Conservation (phyloP, 92 coral and sea anemone genomes). For the Zoanthus sansibaricus region DNA sequence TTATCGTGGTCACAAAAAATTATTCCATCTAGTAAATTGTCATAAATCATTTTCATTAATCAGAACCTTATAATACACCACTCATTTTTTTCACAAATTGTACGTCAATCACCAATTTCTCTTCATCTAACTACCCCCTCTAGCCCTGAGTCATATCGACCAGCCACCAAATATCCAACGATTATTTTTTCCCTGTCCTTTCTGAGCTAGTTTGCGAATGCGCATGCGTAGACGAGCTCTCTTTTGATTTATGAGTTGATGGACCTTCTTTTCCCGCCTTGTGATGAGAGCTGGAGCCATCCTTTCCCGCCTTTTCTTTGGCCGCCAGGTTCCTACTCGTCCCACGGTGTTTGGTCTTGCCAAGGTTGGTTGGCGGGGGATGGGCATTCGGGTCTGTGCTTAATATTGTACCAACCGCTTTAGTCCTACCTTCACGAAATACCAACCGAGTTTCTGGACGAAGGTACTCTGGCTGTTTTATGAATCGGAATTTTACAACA, state of each 20-base stretch:
- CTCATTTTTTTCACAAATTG: too few relatives aligned
- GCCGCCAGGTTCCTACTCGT: slow-evolving; percentile 73
- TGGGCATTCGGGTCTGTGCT: slow-evolving; percentile 85
- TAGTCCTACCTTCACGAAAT: slow-evolving; percentile 98
- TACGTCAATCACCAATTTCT: too few relatives aligned
- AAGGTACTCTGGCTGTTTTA: slow-evolving; percentile 96
- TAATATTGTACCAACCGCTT: slow-evolving; percentile 97
- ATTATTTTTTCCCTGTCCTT: slow-evolving; percentile 38
- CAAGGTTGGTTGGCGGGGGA: slow-evolving; percentile 86
- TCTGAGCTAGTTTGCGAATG: slow-evolving; percentile 8
- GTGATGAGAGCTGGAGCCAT: slow-evolving; percentile 26
- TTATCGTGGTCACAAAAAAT: too few relatives aligned
- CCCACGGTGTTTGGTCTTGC: slow-evolving; percentile 92
- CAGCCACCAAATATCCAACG: not conserved
- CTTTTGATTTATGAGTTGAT: slow-evolving; percentile 12
- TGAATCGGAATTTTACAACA: slow-evolving; percentile 90
- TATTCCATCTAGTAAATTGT: too few relatives aligned
- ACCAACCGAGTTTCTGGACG: slow-evolving; percentile 97
- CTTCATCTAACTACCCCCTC: too few relatives aligned
- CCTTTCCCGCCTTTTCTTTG: slow-evolving; percentile 79
- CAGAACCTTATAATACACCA: too few relatives aligned
- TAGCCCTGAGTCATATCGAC: not conserved
- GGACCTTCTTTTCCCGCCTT: slow-evolving; percentile 44
- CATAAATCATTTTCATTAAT: too few relatives aligned
- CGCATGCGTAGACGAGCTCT: slow-evolving; percentile 30